Conservation (phyloP, 2,888 invertebrate species). For the Limnephilus lunatus region DNA sequence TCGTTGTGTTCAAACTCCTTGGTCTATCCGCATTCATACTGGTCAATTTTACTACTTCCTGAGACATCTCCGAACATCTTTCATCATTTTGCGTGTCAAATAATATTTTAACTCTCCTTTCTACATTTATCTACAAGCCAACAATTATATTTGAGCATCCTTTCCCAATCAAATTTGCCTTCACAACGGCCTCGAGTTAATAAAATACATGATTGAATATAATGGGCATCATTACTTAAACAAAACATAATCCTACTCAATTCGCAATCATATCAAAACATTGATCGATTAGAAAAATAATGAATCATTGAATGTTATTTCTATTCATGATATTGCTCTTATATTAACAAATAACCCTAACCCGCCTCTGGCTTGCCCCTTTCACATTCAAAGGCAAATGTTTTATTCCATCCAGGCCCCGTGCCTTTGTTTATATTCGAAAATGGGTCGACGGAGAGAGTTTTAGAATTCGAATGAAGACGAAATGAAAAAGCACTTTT, state of each 20-base stretch:
- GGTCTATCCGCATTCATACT: no score
- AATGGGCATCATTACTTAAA: not conserved
- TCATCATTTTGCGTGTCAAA: no score
- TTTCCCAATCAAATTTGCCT: not conserved
- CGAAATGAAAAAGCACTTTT: conserved; percentile 43
- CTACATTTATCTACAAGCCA: no score
- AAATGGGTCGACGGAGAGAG: conserved; percentile 44
- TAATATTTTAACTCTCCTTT: no score
- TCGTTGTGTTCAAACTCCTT: no score
- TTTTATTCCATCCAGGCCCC: conserved; percentile 18
- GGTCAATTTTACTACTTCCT: no score
- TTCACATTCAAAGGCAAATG: conserved; percentile 15
- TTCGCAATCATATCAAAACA: not conserved
- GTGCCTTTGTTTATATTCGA: conserved; percentile 48
- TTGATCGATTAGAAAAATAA: not conserved
- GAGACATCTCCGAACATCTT: no score
- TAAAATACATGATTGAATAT: not conserved
- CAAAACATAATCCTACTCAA: not conserved
- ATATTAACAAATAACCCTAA: not conserved
- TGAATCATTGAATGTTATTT: not conserved
- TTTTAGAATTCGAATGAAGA: conserved; percentile 50
- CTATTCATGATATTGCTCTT: not conserved
- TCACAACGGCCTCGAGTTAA: not conserved
- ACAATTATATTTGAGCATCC: no score
- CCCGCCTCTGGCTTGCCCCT: not conserved